These are phyloP conservation scores for Sinonovacula constricta DNA, from an alignment of 1,140 invertebrate genomes.

Conservation along the genomic window DNA sequence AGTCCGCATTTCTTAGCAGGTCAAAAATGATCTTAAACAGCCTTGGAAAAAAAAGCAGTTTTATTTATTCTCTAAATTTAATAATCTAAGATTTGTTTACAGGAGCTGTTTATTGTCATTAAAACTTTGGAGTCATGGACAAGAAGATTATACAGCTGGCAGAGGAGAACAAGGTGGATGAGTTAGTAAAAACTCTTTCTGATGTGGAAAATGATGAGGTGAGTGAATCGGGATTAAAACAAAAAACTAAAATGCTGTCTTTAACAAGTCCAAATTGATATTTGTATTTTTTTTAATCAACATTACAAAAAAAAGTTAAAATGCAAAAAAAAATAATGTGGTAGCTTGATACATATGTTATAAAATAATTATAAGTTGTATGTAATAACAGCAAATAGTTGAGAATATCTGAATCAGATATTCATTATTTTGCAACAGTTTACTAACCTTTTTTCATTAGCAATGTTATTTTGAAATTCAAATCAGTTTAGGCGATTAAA, in stretches of 20 bases:
- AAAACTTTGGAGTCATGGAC: no score
- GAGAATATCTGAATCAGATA: neutral
- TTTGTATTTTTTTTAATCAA: neutral
- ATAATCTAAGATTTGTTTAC: no score
- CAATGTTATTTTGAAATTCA: neutral
- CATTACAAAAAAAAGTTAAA: neutral
- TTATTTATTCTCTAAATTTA: no score
- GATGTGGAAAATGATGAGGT: conserved; percentile 38
- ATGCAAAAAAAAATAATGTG: neutral
- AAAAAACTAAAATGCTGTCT: no score
- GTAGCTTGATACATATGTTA: neutral
- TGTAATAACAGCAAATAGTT: neutral
- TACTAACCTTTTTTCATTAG: neutral
- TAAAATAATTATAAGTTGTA: neutral
- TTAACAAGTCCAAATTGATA: no score
- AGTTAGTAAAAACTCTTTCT: conserved; percentile 20
- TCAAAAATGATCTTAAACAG: no score
- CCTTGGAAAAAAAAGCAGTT: no score
- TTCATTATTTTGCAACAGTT: neutral
- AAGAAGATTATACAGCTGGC: conserved; percentile 44
- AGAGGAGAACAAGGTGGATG: conserved; percentile 40
- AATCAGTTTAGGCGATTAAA: no score
- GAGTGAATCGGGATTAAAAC: neutral
- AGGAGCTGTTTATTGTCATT: no score
- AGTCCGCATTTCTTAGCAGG: no score